These are phyloP conservation scores for Eupelmus urozonus DNA, from an alignment of 2,888 invertebrate genomes.

Conservation along the genomic window DNA sequence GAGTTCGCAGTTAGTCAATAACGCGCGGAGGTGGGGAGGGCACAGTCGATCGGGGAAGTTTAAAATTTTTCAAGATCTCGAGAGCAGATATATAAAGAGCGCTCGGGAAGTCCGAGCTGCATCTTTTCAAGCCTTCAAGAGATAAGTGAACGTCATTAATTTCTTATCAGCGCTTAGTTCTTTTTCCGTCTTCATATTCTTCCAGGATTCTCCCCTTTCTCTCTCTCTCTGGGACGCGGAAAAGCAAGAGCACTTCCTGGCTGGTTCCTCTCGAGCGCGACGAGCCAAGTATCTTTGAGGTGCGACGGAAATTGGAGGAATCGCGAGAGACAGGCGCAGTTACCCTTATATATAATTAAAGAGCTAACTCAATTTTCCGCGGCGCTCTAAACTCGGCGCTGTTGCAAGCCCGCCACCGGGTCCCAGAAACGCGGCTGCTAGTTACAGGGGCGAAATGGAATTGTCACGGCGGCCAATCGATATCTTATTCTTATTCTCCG, in stretches of 20 bases:
- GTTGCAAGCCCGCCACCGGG: not conserved
- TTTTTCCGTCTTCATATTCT: not conserved
- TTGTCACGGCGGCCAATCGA: constrained; percentile 11
- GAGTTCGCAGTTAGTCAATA: no score
- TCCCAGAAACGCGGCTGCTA: no score
- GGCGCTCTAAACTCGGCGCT: no score
- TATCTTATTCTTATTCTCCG: constrained; percentile 1
- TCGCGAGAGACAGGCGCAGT: constrained; percentile 18
- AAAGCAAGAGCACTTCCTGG: not conserved
- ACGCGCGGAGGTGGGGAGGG: no score
- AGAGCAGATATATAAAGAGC: not conserved
- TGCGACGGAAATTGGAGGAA: constrained; percentile 51
- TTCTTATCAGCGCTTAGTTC: constrained; percentile 42
- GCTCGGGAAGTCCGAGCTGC: not conserved
- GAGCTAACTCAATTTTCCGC: constrained; percentile 35
- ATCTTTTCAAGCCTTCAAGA: constrained; percentile 11
- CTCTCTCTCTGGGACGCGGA: not conserved
- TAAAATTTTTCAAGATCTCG: no score
- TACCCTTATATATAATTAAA: constrained; percentile 47
- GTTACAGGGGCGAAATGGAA: no score
- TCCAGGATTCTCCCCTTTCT: not conserved
- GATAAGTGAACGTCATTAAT: constrained; percentile 54
- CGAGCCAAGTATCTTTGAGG: constrained; percentile 39
- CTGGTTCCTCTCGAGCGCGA: not conserved
- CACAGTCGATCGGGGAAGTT: no score